Evolutionary conservation across 2,888 invertebrate species (phyloP).

Genomic region (Ennomos erosarius): DNA sequence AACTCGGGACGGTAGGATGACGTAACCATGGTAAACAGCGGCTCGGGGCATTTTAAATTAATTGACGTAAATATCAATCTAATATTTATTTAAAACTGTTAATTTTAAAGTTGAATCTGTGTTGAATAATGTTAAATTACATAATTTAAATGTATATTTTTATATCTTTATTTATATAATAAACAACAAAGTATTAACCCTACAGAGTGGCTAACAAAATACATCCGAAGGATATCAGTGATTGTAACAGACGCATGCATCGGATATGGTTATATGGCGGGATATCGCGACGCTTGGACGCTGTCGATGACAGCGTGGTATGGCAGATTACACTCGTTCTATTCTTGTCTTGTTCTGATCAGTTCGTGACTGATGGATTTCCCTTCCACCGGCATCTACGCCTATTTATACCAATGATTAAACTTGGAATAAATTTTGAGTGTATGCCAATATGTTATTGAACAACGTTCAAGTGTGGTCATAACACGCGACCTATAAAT

Average conservation of each 20-base stretch:
- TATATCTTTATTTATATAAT: constrained; percentile 77
- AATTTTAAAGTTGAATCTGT: constrained; percentile 72
- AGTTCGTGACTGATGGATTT: neutral
- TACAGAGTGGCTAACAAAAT: constrained; percentile 57
- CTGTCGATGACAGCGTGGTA: constrained; percentile 12
- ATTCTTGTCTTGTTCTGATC: too few species aligned
- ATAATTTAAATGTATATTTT: constrained; percentile 80
- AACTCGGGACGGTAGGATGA: constrained; percentile 5
- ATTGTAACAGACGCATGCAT: constrained; percentile 41
- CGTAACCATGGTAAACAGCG: neutral
- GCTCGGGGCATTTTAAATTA: constrained; percentile 33
- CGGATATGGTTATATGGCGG: constrained; percentile 18
- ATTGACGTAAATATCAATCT: constrained; percentile 42
- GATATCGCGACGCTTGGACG: constrained; percentile 20
- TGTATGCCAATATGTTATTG: constrained; percentile 36
- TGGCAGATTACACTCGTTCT: too few species aligned
- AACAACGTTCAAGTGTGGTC: constrained; percentile 52
- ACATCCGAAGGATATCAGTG: constrained; percentile 57
- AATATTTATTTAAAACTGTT: constrained; percentile 66
- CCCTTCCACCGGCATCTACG: constrained; percentile 19
- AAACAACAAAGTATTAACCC: constrained; percentile 63
- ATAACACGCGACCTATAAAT: constrained; percentile 38
- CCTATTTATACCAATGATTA: constrained; percentile 32
- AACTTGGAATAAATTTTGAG: constrained; percentile 30
- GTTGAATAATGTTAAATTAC: constrained; percentile 76